Evolutionary conservation across 2,797 vertebrate genomes (phyloP).

Genomic region (Lates japonicus): DNA sequence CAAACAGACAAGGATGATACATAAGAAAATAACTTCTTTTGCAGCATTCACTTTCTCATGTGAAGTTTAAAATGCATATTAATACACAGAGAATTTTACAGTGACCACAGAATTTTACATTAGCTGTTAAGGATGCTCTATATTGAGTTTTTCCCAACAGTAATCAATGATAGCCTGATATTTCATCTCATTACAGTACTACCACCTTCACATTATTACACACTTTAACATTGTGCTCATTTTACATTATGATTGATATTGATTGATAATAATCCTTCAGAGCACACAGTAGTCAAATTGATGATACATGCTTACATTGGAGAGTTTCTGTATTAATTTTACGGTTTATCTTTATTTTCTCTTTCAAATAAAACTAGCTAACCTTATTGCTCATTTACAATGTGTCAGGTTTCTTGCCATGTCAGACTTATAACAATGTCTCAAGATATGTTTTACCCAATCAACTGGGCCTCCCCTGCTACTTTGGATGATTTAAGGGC

Average conservation of each 20-base stretch:
- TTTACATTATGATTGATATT: neutral
- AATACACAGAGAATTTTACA: neutral
- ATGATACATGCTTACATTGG: too few species aligned
- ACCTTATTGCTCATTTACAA: neutral
- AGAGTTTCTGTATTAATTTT: too few species aligned
- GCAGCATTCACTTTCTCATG: neutral
- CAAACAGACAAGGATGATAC: neutral
- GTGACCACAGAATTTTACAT: neutral
- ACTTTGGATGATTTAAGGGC: neutral
- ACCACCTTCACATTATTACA: neutral
- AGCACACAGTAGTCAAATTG: too few species aligned
- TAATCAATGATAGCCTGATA: conserved; percentile 25
- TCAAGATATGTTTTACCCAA: neutral
- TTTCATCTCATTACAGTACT: conserved; percentile 7
- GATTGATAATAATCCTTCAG: too few species aligned
- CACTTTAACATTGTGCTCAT: neutral
- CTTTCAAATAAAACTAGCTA: neutral
- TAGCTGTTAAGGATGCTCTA: conserved; percentile 8
- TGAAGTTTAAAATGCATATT: conserved; percentile 8
- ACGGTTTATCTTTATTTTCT: too few species aligned
- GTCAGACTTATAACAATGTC: neutral
- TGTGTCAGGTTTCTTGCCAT: neutral
- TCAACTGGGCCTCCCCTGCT: neutral
- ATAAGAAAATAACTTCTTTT: neutral
- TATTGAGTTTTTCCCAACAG: conserved; percentile 9